Evolutionary conservation across 2,888 invertebrate species (phyloP).

Genomic region (Laothoe populi): DNA sequence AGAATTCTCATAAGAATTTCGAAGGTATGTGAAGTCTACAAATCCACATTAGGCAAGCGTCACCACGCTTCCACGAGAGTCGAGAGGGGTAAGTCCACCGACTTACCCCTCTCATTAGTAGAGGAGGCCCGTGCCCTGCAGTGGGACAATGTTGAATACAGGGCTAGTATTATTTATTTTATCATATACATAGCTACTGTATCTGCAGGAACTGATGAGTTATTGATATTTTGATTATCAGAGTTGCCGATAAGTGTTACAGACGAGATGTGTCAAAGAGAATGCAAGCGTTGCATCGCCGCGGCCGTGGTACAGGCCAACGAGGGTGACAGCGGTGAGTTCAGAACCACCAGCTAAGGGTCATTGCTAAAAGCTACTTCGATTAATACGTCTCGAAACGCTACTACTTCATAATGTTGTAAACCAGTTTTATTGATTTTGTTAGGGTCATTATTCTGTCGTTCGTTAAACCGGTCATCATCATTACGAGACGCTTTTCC

Average conservation of each 20-base stretch:
- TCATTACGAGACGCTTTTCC: constrained; percentile 42
- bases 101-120: no score
- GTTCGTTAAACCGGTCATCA: constrained; percentile 43
- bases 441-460: constrained; percentile 42
- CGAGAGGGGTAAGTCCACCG: no score
- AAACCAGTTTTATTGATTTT: constrained; percentile 29
- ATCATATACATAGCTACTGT: background rate
- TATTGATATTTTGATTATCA: constrained; percentile 33
- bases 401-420: constrained; percentile 31
- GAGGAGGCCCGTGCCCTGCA: no score
- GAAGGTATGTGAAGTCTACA: no score
- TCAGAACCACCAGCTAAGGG: constrained; percentile 30
- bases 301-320: constrained; percentile 68
- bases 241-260: constrained; percentile 62
- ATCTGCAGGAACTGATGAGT: background rate
- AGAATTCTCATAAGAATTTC: no score
- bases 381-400: constrained; percentile 6
- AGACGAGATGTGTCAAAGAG: constrained; percentile 60
- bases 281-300: constrained; percentile 75
- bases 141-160: no score
- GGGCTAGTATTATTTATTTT: no score
- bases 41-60: no score
- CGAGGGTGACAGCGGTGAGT: constrained; percentile 74
- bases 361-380: constrained; percentile 25
- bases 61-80: no score